phyloP scores from a whole-genome alignment of 2,113 vertebrate species.

The Scatophagus argus region DNA sequence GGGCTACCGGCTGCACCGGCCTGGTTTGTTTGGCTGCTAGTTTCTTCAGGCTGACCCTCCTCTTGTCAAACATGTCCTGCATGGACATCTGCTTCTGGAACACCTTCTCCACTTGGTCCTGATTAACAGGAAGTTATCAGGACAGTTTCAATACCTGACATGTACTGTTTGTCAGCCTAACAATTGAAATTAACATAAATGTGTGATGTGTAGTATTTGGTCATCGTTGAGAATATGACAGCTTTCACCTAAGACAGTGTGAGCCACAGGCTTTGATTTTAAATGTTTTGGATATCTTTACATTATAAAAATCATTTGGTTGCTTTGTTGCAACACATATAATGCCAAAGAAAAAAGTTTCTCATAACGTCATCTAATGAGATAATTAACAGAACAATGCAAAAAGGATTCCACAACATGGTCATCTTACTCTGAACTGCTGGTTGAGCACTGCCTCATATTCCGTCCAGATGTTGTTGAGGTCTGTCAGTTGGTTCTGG shows the following conservation, averaged over 20 bases:
- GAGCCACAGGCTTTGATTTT: too few species aligned
- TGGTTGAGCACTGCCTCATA: constrained; percentile 90
- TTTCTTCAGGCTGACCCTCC: constrained; percentile 94
- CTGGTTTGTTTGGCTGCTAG: constrained; percentile 96
- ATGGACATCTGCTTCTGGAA: constrained; percentile 94
- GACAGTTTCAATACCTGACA: not conserved
- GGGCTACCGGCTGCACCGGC: constrained; percentile 97
- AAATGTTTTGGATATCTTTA: too few species aligned
- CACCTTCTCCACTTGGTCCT: constrained; percentile 93
- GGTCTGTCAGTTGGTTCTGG: constrained; percentile 88
- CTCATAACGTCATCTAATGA: too few species aligned
- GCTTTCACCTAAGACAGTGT: too few species aligned
- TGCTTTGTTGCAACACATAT: too few species aligned
- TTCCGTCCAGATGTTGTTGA: constrained; percentile 85
- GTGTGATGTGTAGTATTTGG: not conserved
- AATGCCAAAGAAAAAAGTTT: too few species aligned
- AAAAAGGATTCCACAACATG: too few species aligned
- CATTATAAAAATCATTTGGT: too few species aligned
- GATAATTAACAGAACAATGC: too few species aligned
- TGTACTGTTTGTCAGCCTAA: not conserved
- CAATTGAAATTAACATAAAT: not conserved
- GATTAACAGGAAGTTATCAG: constrained; percentile 21
- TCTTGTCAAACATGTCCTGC: constrained; percentile 97
- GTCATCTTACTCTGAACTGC: constrained; percentile 88
- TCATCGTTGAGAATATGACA: not conserved